Conservation (phyloP, 1,140 invertebrate species). For the Caligus rogercresseyi region DNA sequence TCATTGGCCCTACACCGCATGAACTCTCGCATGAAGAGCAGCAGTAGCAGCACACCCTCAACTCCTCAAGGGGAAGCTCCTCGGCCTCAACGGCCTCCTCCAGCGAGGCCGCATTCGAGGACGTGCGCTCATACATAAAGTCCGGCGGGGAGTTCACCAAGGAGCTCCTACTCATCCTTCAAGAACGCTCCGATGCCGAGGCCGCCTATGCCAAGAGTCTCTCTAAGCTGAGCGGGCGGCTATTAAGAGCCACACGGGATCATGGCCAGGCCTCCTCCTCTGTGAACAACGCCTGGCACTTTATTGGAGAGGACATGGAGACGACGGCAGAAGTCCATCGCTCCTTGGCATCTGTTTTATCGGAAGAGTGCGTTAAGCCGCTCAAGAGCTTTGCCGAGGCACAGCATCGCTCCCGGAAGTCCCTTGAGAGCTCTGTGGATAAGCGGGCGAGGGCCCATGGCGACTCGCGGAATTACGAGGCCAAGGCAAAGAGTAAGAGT, state of each 20-base stretch:
- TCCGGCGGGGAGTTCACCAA: slow-evolving; percentile 86
- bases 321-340: slow-evolving; percentile 67
- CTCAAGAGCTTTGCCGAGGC: slow-evolving; percentile 45
- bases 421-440: slow-evolving; percentile 62
- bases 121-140: slow-evolving; percentile 71
- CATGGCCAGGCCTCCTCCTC: slow-evolving; percentile 43
- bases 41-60: too few relatives aligned
- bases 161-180: slow-evolving; percentile 62
- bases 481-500: slow-evolving; percentile 61
- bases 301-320: slow-evolving; percentile 74
- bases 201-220: slow-evolving; percentile 71
- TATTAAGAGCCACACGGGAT: slow-evolving; percentile 54
- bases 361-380: slow-evolving; percentile 75
- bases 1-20: slow-evolving; percentile 13
- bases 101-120: slow-evolving; percentile 83
- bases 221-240: slow-evolving; percentile 61
- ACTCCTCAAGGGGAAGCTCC: not conserved
- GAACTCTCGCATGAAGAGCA: not conserved
- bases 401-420: slow-evolving; percentile 51
- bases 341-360: slow-evolving; percentile 50
- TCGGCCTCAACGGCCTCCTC: too few relatives aligned
- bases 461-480: slow-evolving; percentile 65
- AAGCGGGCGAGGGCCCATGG: slow-evolving; percentile 58
- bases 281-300: slow-evolving; percentile 69
- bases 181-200: slow-evolving; percentile 79